A percentile compares a stretch with the other conserved stretches of the same genome.
phyloP scores from a whole-genome alignment of 1,140 invertebrate genomes.

The Panagrolaimus sp. region DNA sequence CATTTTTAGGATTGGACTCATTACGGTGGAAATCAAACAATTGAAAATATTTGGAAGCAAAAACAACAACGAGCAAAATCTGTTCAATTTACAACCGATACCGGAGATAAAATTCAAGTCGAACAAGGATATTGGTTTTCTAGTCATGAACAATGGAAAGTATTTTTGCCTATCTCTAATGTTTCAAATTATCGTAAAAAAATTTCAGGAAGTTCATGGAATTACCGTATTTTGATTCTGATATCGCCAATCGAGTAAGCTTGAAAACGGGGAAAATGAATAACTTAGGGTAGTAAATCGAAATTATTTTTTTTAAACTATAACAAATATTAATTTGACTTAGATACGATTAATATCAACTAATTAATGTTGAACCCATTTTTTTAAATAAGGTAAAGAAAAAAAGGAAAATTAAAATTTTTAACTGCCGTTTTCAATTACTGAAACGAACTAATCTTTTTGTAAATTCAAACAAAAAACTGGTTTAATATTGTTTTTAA shows the following conservation, averaged over 20 bases:
- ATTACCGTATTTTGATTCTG: conserved; percentile 24
- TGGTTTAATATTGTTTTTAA: no score
- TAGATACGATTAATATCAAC: no score
- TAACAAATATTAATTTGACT: no score
- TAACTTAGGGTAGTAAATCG: neutral
- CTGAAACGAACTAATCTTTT: no score
- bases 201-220: conserved; percentile 29
- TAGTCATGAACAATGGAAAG: conserved; percentile 20
- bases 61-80: neutral
- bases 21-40: neutral
- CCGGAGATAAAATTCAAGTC: conserved; percentile 10
- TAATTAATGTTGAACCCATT: no score
- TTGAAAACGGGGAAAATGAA: neutral
- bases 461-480: no score
- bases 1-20: neutral
- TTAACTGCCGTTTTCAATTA: no score
- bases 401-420: no score
- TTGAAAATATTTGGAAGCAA: neutral
- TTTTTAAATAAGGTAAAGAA: no score
- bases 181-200: no score
- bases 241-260: conserved; percentile 18
- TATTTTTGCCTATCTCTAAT: no score
- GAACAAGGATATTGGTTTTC: conserved; percentile 20
- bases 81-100: neutral
- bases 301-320: no score